phyloP scores from a whole-genome alignment of 2,113 vertebrate genomes.

The Tachysurus fulvidraco region DNA sequence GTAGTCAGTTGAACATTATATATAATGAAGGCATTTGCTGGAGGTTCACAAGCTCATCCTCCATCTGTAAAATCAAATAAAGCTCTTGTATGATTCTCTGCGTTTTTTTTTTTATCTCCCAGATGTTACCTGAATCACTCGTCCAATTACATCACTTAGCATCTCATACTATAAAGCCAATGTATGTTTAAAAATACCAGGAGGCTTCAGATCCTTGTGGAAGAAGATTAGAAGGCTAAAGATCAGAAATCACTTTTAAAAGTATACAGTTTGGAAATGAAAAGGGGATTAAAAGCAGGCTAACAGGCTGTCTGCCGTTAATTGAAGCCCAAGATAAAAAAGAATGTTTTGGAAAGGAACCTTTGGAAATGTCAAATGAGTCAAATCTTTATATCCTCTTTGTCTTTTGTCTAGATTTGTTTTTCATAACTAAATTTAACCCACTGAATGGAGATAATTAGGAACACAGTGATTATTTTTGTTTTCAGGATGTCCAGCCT shows the following conservation, averaged over 20 bases:
- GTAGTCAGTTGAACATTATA: background rate
- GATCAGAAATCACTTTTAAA: constrained; percentile 6
- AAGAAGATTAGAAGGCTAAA: background rate
- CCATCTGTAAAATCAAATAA: background rate
- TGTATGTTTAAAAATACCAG: constrained; percentile 3
- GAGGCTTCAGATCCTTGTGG: background rate
- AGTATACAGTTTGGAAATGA: background rate
- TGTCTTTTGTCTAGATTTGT: constrained; percentile 8
- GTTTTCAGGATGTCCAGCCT: background rate
- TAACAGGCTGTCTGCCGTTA: background rate
- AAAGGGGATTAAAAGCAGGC: background rate
- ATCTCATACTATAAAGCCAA: background rate
- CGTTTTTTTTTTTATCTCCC: too few species aligned
- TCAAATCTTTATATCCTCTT: background rate
- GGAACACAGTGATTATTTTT: background rate
- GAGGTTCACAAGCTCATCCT: background rate
- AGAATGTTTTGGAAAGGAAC: constrained; percentile 9
- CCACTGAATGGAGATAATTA: background rate
- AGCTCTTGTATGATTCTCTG: background rate
- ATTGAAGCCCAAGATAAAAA: background rate
- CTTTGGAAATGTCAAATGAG: background rate
- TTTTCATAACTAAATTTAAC: background rate
- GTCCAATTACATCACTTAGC: constrained; percentile 7
- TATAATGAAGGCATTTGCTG: background rate
- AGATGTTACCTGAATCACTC: background rate